Evolutionary conservation across 2,113 vertebrate genomes (phyloP).

Genomic region (Calidris pugnax): DNA sequence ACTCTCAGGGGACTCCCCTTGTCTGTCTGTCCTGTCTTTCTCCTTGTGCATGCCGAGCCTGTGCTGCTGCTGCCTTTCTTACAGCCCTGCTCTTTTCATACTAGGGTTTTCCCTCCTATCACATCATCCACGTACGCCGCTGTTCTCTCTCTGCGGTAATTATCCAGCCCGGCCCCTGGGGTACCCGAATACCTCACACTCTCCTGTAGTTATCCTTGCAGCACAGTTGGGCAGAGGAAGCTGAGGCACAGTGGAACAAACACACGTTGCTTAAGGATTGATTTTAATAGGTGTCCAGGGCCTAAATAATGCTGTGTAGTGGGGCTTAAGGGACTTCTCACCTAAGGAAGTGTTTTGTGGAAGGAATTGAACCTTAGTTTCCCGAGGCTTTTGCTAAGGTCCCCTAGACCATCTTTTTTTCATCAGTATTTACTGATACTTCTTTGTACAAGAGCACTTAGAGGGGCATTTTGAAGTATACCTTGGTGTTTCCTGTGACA

Average conservation of each 20-base stretch:
- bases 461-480: neutral
- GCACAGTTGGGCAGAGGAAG: slow-evolving; percentile 64
- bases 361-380: slow-evolving; percentile 31
- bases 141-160: slow-evolving; percentile 61
- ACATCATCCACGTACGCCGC: slow-evolving; percentile 15
- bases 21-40: slow-evolving; percentile 4
- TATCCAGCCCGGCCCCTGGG: slow-evolving; percentile 31
- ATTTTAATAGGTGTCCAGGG: slow-evolving; percentile 63
- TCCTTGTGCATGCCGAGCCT: slow-evolving; percentile 8
- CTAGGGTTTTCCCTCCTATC: slow-evolving; percentile 3
- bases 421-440: neutral
- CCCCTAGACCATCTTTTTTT: slow-evolving; percentile 1
- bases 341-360: slow-evolving; percentile 56
- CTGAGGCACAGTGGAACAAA: slow-evolving; percentile 59
- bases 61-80: neutral
- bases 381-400: neutral
- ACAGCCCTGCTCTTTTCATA: neutral
- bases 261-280: slow-evolving; percentile 28
- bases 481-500: neutral
- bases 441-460: neutral
- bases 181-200: slow-evolving; percentile 53
- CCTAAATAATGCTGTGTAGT: slow-evolving; percentile 37
- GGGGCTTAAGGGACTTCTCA: slow-evolving; percentile 55
- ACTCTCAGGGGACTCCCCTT: neutral
- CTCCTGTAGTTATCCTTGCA: slow-evolving; percentile 66